Percentiles rank a stretch among this genome's conserved stretches.
These are phyloP conservation scores for Danaus chrysippus DNA, from an alignment of 2,888 invertebrate genomes.

Conservation along the genomic window DNA sequence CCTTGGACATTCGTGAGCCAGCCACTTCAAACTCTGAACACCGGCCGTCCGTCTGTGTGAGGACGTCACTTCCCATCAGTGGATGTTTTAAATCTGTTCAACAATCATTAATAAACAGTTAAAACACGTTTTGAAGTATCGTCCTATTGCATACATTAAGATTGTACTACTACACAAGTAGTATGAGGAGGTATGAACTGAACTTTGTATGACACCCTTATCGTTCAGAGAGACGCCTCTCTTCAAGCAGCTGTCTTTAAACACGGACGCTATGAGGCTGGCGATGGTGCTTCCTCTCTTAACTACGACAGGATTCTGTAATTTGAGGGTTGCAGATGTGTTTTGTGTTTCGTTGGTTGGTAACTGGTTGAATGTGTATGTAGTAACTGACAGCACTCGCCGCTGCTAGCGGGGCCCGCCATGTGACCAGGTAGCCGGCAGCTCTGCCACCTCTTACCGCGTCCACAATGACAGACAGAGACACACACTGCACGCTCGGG, in stretches of 20 bases:
- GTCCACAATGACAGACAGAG: conserved; percentile 59
- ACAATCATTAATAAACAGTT: neutral
- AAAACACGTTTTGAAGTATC: no score
- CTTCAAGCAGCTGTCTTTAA: conserved; percentile 52
- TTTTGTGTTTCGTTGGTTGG: neutral
- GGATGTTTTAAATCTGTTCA: conserved; percentile 48
- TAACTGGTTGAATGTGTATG: neutral
- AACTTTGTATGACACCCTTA: conserved; percentile 55
- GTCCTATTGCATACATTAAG: no score
- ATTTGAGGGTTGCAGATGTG: neutral
- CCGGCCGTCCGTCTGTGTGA: neutral
- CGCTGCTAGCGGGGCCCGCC: conserved; percentile 55
- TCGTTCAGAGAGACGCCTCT: conserved; percentile 44
- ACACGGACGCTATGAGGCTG: conserved; percentile 55
- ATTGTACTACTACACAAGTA: neutral
- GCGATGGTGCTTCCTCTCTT: conserved; percentile 59
- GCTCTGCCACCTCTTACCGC: conserved; percentile 50
- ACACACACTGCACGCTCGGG: conserved; percentile 54
- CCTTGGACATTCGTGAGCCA: conserved; percentile 66
- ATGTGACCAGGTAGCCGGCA: conserved; percentile 58
- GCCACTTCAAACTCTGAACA: conserved; percentile 42
- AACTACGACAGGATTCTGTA: conserved; percentile 51
- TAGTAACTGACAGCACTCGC: conserved; percentile 30
- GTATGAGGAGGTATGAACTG: neutral
- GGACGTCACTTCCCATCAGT: conserved; percentile 20